phyloP scores from a whole-genome alignment of 2,888 invertebrate species.

The Pheosia gnoma region DNA sequence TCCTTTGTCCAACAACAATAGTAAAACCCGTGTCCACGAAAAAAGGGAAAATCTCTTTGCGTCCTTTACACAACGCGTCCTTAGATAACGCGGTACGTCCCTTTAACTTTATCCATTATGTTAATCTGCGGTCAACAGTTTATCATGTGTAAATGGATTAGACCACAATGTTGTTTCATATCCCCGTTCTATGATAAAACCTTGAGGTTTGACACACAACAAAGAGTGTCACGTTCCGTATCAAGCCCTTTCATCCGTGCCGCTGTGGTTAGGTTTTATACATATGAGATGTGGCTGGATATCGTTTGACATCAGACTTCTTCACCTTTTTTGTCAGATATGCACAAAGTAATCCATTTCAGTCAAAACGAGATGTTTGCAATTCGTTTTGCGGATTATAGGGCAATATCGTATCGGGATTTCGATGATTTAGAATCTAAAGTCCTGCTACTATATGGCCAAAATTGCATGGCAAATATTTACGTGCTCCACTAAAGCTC shows the following conservation, averaged over 20 bases:
- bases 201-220: slow-evolving; percentile 45
- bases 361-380: neutral
- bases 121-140: slow-evolving; percentile 70
- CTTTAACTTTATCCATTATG: slow-evolving; percentile 73
- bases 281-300: slow-evolving; percentile 9
- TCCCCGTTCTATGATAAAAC: slow-evolving; percentile 42
- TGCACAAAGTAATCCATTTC: slow-evolving; percentile 5
- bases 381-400: neutral
- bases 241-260: slow-evolving; percentile 23
- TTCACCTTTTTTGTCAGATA: slow-evolving; percentile 8
- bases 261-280: slow-evolving; percentile 25
- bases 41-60: slow-evolving; percentile 64
- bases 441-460: too few relatives aligned
- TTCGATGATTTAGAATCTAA: too few relatives aligned
- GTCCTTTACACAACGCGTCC: slow-evolving; percentile 60
- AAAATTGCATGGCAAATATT: too few relatives aligned
- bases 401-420: too few relatives aligned
- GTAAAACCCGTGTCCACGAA: slow-evolving; percentile 61
- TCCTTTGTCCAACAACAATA: slow-evolving; percentile 68
- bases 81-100: slow-evolving; percentile 68
- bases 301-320: slow-evolving; percentile 23
- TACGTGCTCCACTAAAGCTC: too few relatives aligned
- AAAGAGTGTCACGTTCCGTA: slow-evolving; percentile 35
- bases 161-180: slow-evolving; percentile 49
- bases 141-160: slow-evolving; percentile 69